Evolutionary conservation across 2,888 invertebrate genomes (phyloP), one percentile per base, ranked within the genome.

Genomic region (Balanococcus diminutus): DNA sequence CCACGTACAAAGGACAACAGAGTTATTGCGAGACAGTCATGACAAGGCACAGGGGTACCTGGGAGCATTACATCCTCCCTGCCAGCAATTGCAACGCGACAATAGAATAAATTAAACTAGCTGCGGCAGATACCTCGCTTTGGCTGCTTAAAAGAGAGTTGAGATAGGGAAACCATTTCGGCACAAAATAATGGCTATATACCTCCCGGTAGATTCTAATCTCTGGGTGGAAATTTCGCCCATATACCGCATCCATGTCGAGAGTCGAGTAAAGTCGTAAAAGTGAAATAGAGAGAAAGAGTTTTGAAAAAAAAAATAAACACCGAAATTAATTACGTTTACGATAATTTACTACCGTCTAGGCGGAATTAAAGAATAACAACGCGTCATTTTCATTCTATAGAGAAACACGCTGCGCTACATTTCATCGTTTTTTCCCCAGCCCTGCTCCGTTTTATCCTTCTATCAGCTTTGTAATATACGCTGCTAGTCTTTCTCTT

Each of bases 321-420:
- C 75, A 75, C 75, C 32, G 75, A 75, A 75, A 75, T 75, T 75
- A 75, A 75, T 75, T 75, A 75, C 75, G 75, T 32, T 75, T 75
- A 32, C 75, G 75, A 75, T 75, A 75, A 75, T 75, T 75, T 75
- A 75, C 75, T 75, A 75, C 32, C 32, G 75, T 75, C 75, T 31
- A 32, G 75, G 75, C 19, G 75, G 75, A 75, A 75, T 75, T 75
- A 75, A 75, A 75, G 75, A 75, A 75, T 75, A 75, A 75, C 75
- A 75, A 75, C 28, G 75, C 75, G 75, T 75, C 75, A 75, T 75
- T 75, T 75, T 75, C 75, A 75, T 75, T 75, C 75, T 51, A 51
- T 19, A 51, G 19, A 5, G 19, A 51, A 51, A 51, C 51, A 51
- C 51, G 19, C n/a, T 16, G 51, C 51, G 4, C 4, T 19, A 5